A percentile compares a stretch with the other conserved stretches of the same genome.
These are phyloP conservation scores for Gobio gobio DNA, from an alignment of 2,113 vertebrate species.

Conservation along the genomic window DNA sequence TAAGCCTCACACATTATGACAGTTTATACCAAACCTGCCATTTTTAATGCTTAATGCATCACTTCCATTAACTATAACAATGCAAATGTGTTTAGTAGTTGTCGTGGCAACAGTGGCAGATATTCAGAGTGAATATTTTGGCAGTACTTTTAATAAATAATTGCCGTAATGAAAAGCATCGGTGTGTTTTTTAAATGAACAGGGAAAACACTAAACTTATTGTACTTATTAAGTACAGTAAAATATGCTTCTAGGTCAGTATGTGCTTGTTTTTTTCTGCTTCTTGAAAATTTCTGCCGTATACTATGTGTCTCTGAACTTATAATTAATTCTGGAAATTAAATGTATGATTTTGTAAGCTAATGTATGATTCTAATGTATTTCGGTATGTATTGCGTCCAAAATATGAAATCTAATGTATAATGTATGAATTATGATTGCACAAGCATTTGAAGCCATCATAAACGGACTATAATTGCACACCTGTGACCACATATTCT, in stretches of 20 bases:
- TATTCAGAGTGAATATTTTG: constrained; percentile 5
- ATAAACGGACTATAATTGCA: neutral
- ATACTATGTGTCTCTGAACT: neutral
- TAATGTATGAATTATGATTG: neutral
- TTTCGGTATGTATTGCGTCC: neutral
- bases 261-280: neutral
- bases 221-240: neutral
- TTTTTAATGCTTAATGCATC: constrained; percentile 27
- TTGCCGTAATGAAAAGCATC: neutral
- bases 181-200: neutral
- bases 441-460: neutral
- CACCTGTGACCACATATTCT: neutral
- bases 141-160: constrained; percentile 10
- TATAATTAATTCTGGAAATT: neutral
- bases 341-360: neutral
- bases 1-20: constrained; percentile 13
- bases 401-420: neutral
- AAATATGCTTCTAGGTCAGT: constrained; percentile 35
- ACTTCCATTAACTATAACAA: constrained; percentile 34
- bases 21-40: neutral
- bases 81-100: constrained; percentile 16
- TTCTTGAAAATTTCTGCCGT: neutral
- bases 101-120: constrained; percentile 24
- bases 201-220: neutral
- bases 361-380: neutral